phyloP scores from a whole-genome alignment of 2,797 vertebrate genomes.

The Sebastes melanostomus region DNA sequence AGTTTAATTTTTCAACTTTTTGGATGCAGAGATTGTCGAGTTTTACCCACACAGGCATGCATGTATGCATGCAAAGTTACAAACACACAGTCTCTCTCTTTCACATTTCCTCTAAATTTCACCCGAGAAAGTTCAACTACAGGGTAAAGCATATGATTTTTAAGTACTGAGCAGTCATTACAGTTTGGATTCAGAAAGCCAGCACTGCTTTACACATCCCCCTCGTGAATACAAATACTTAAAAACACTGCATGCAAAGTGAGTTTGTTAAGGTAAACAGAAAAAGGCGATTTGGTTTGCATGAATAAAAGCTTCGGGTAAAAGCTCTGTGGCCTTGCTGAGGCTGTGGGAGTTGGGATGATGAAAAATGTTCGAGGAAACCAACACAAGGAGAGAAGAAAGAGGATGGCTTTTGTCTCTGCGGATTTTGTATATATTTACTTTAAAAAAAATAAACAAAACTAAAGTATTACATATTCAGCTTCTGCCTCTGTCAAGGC shows the following conservation, averaged over 20 bases:
- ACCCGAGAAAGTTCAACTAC: conserved; percentile 71
- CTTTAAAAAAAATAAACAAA: conserved; percentile 24
- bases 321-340: conserved; percentile 58
- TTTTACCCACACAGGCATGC: conserved; percentile 39
- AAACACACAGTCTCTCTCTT: conserved; percentile 26
- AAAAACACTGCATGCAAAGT: conserved; percentile 53
- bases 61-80: conserved; percentile 48
- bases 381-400: conserved; percentile 25
- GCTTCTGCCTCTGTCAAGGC: conserved; percentile 2
- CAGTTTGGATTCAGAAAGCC: conserved; percentile 62
- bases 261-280: conserved; percentile 76
- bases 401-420: conserved; percentile 31
- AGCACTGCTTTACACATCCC: conserved; percentile 57
- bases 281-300: conserved; percentile 70
- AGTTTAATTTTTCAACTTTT: conserved; percentile 73
- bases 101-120: conserved; percentile 37
- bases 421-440: conserved; percentile 42
- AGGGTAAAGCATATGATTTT: conserved; percentile 69
- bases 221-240: conserved; percentile 70
- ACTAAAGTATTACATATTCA: conserved; percentile 44
- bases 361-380: conserved; percentile 42
- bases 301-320: conserved; percentile 52
- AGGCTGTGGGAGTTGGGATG: conserved; percentile 49
- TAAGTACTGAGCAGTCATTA: conserved; percentile 62
- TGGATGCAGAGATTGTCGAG: conserved; percentile 57